Evolutionary conservation across 2,797 vertebrate species (phyloP).

Genomic region (Poecile montanus): DNA sequence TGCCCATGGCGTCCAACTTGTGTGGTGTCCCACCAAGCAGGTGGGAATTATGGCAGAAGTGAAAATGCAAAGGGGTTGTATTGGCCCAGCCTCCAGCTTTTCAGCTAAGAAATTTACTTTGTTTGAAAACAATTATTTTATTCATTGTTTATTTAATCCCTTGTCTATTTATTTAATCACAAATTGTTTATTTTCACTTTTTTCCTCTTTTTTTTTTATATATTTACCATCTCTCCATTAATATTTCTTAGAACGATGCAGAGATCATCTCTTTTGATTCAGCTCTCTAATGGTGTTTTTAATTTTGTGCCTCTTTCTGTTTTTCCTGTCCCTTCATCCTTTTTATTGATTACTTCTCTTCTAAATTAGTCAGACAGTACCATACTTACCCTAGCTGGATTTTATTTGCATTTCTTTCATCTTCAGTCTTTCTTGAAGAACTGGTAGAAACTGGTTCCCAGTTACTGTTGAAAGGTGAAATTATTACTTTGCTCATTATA

Average conservation of each 20-base stretch:
- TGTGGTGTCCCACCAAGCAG: too few relatives aligned
- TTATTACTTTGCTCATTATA: constrained; percentile 17
- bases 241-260: background rate
- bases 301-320: background rate
- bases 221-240: background rate
- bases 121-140: background rate
- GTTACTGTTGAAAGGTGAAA: constrained; percentile 12
- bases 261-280: background rate
- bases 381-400: background rate
- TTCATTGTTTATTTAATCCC: background rate
- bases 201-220: background rate
- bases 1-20: background rate
- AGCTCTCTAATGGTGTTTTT: background rate
- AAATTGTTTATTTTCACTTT: background rate
- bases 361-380: background rate
- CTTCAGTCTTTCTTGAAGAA: constrained; percentile 12
- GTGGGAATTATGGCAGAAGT: too few relatives aligned
- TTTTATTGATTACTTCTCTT: constrained; percentile 43
- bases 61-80: too few relatives aligned
- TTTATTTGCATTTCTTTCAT: constrained; percentile 59
- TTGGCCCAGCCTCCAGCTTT: background rate
- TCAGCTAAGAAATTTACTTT: background rate
- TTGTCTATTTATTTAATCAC: too few relatives aligned
- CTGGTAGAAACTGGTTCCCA: constrained; percentile 45
- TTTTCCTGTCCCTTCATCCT: background rate